Base-by-base conservation (phyloP, 1,140 invertebrate genomes). In the Drosophila sproati region DNA sequence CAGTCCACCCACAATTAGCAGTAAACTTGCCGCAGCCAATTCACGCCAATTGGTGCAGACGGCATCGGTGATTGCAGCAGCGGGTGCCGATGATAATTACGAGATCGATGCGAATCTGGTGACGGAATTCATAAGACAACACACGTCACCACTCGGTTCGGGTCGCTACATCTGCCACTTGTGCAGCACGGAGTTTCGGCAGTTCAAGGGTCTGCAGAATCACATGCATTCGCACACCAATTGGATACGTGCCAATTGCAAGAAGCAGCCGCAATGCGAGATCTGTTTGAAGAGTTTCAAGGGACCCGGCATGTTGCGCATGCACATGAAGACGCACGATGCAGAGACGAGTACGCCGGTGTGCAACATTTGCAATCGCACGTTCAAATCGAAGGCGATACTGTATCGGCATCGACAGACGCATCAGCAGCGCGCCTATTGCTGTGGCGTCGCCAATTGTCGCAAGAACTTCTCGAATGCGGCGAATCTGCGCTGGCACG, bases 241-340 rank as follows among this genome's bases (percentile, higher is more conserved):
- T 80, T 95, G 94, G 94, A 95, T 95, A 60, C 76, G 93, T 71
- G 94, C 94, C 2, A 95, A 95, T 62, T 95, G 94, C 80, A 95
- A 95, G 87, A 94, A 94, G 77, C 94, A 94, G 29, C 94, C 94
- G 1, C 94, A 94, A 86, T 95, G 94, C 78, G 92, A 93, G 28
- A 94, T 94, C 47, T 95, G 94, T 37, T 90, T 94, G 5, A 93
- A 94, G 80, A 94, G 94, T 91, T 92, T 93, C 61, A 93, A 94
- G 93, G 94, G 94, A 28, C 94, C 94, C 3, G 94, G 94, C 5
- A 95, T 95, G 94, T 75, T 95, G 31, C 94, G 94, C 72, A 94
- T 95, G 94, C 94, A 95, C 79, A 94, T 94, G 94, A 93, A 94
- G 4, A 94, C 94, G 0, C 94, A 95, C 91, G 94, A 95, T 70